Percentiles rank a stretch among this genome's conserved stretches.
phyloP scores from a whole-genome alignment of 1,140 invertebrate genomes.

The Lepidurus apus region DNA sequence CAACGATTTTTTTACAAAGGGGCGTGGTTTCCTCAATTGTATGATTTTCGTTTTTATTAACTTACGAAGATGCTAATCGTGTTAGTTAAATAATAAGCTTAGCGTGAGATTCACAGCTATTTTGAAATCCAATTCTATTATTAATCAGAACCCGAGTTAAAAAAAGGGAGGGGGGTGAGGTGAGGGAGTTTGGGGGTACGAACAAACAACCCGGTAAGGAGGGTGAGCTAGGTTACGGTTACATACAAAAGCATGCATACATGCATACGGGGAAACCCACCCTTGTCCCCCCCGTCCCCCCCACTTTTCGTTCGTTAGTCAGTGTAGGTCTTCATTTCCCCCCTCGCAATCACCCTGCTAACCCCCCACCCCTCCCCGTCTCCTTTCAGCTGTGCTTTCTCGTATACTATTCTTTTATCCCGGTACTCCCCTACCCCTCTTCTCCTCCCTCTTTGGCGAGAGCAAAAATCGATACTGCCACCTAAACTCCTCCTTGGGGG shows the following conservation, averaged over 20 bases:
- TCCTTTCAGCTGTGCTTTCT: background rate
- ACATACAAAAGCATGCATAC: background rate
- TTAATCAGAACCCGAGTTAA: too few relatives aligned
- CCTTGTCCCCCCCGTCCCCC: background rate
- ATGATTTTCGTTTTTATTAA: too few relatives aligned
- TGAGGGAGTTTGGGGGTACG: too few relatives aligned
- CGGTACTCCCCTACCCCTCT: slow-evolving; percentile 24
- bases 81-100: too few relatives aligned
- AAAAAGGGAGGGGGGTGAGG: too few relatives aligned
- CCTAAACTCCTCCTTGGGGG: background rate
- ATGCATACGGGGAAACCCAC: background rate
- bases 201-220: background rate
- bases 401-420: slow-evolving; percentile 7
- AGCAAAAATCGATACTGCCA: background rate
- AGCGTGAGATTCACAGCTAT: too few relatives aligned
- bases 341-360: background rate
- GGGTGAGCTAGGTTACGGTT: background rate
- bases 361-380: slow-evolving; percentile 13
- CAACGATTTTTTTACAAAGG: too few relatives aligned
- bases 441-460: slow-evolving; percentile 17
- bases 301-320: slow-evolving; percentile 24
- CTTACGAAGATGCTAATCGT: too few relatives aligned
- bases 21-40: too few relatives aligned
- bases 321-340: slow-evolving; percentile 30
- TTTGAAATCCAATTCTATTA: too few relatives aligned